These are phyloP conservation scores for Neelides sp. DNA, from an alignment of 1,140 invertebrate genomes.

Conservation along the genomic window DNA sequence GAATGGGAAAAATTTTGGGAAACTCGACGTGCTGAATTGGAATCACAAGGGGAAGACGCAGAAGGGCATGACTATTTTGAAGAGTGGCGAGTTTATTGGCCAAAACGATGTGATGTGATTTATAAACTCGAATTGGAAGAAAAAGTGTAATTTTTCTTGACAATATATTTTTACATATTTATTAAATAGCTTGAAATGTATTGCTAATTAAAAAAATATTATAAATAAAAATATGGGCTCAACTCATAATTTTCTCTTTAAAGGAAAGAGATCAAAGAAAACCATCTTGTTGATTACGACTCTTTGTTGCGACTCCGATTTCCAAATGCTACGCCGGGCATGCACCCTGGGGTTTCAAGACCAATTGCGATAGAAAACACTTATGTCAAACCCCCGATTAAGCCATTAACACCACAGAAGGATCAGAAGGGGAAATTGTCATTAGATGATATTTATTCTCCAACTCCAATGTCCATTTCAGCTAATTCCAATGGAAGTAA, in stretches of 20 bases:
- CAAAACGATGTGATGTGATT: slow-evolving; percentile 11
- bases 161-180: not conserved
- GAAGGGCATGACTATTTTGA: slow-evolving; percentile 26
- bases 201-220: not conserved
- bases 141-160: slow-evolving; percentile 16
- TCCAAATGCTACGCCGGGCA: too few relatives aligned
- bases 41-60: slow-evolving; percentile 22
- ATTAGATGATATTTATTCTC: too few relatives aligned
- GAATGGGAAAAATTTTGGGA: slow-evolving; percentile 31
- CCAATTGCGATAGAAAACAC: too few relatives aligned
- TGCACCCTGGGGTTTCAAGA: too few relatives aligned
- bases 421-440: too few relatives aligned
- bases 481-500: too few relatives aligned
- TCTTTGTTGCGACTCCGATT: slow-evolving; percentile 3
- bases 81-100: slow-evolving; percentile 30
- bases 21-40: slow-evolving; percentile 24
- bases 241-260: slow-evolving; percentile 1
- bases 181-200: not conserved
- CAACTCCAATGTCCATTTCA: too few relatives aligned
- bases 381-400: too few relatives aligned
- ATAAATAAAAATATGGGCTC: slow-evolving; percentile 1
- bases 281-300: slow-evolving; percentile 17
- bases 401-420: too few relatives aligned
- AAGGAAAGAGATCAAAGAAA: slow-evolving; percentile 16
- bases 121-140: slow-evolving; percentile 17